These are phyloP conservation scores for Cecropterus lyciades DNA, from an alignment of 1,140 invertebrate species.

Conservation along the genomic window DNA sequence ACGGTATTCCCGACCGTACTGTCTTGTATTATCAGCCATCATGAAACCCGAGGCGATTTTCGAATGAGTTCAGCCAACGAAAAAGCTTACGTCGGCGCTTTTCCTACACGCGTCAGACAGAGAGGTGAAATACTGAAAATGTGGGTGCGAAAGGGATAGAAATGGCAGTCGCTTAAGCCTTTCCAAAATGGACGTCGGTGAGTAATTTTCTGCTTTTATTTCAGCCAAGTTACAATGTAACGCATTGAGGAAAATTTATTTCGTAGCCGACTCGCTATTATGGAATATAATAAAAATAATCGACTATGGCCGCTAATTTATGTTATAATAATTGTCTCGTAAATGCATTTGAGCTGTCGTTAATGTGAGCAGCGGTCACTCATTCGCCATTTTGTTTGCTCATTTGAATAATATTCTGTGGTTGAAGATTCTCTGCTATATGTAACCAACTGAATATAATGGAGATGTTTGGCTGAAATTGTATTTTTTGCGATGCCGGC, in stretches of 20 bases:
- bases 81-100: conserved; percentile 66
- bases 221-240: conserved; percentile 65
- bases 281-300: conserved; percentile 55
- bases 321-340: conserved; percentile 42
- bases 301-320: conserved; percentile 46
- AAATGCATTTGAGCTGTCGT: conserved; percentile 25
- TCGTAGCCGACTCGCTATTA: conserved; percentile 49
- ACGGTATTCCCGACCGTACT: conserved; percentile 67
- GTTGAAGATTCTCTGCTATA: conserved; percentile 12
- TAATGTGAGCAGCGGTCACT: conserved; percentile 20
- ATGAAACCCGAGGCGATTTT: conserved; percentile 72
- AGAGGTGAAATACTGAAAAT: conserved; percentile 43
- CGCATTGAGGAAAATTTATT: conserved; percentile 53
- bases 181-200: conserved; percentile 49
- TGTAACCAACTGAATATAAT: conserved; percentile 13
- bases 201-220: conserved; percentile 79
- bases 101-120: conserved; percentile 46
- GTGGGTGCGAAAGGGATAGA: conserved; percentile 48
- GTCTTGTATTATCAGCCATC: conserved; percentile 81
- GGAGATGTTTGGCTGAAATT: too few species aligned
- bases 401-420: conserved; percentile 32
- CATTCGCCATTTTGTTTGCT: conserved; percentile 34
- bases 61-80: conserved; percentile 51
- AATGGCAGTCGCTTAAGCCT: conserved; percentile 55
- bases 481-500: too few species aligned